Base-by-base conservation (phyloP, 2,797 vertebrate species). In the Sphenopsis melanotis region DNA sequence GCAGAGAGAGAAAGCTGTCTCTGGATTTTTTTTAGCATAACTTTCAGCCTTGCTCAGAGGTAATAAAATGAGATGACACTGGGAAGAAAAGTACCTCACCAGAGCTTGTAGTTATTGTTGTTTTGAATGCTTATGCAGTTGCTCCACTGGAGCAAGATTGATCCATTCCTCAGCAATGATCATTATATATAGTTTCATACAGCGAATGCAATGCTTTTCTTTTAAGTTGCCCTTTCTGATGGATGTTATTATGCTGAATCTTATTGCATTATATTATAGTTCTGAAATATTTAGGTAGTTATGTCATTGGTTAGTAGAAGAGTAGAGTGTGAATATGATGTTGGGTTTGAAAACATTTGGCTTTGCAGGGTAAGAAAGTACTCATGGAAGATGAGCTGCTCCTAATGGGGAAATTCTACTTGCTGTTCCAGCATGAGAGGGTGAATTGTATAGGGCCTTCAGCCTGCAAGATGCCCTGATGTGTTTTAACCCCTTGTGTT, bases 101-200 rank as follows among this genome's bases (percentile, higher is more conserved):
- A 90, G 93, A 93, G 78, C 83, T 47, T 30, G 89, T 71, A 59
- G 59, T 93, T 97, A 97, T 93, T 97, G 96, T 93, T 96, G 79
- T 80, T 96, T 95, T 97, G 90, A 95, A 96, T 96, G 96, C 81
- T 30, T 36, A 75, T 64, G 75, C 81, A 75, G 95, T 91, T 96
- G 95, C 34, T 60, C 84, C 81, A 30, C 72, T 85, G 86, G 11
- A 88, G 75, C 85, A 96, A 96, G 95, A 97, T 95, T 96, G 97
- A 97, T 97, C 95, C 93, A 93, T 98, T 97, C 95, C 89, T 92
- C 34, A 23, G 93, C 89, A 94, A 75, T 92, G 96, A 96, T 96
- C 95, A 96, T 97, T 97, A 93, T 90, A 92, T 97, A 94, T 92
- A 0, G 0, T 94, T 97, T 97, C 95, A 92, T 93, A 91, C 75